These are phyloP conservation scores for Notospermus geniculatus DNA, from an alignment of 1,140 invertebrate species.

Conservation along the genomic window DNA sequence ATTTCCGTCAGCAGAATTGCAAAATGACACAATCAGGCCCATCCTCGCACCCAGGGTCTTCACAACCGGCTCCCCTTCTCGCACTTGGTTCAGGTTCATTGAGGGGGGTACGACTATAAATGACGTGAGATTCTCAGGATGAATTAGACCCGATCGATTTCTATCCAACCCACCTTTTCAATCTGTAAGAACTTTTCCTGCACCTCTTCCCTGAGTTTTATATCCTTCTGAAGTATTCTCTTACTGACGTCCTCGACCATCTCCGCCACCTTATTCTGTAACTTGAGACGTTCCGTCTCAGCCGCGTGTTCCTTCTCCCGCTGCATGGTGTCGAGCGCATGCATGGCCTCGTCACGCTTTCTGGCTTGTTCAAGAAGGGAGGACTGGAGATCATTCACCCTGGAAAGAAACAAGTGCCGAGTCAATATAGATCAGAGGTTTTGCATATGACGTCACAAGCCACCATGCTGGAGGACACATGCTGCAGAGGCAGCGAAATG, in stretches of 20 bases:
- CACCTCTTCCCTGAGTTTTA: slow-evolving; percentile 51
- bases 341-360: slow-evolving; percentile 50
- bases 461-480: too few species aligned
- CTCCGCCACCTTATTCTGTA: slow-evolving; percentile 43
- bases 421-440: not conserved
- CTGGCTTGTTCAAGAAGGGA: slow-evolving; percentile 39
- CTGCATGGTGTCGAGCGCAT: slow-evolving; percentile 44
- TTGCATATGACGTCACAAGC: too few species aligned
- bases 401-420: slow-evolving; percentile 22
- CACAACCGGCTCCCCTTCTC: too few species aligned
- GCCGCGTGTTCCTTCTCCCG: slow-evolving; percentile 47
- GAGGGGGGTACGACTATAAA: too few species aligned
- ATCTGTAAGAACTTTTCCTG: slow-evolving; percentile 44
- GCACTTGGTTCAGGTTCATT: too few species aligned
- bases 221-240: slow-evolving; percentile 47
- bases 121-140: too few species aligned
- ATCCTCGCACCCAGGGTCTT: too few species aligned
- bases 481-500: too few species aligned
- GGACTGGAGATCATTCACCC: slow-evolving; percentile 39
- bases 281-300: slow-evolving; percentile 42
- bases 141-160: not conserved
- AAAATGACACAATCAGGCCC: not conserved
- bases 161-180: slow-evolving; percentile 39
- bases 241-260: slow-evolving; percentile 51
- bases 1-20: not conserved